These are phyloP conservation scores for Amiota mariae DNA, from an alignment of 2,888 invertebrate genomes.

Conservation along the genomic window DNA sequence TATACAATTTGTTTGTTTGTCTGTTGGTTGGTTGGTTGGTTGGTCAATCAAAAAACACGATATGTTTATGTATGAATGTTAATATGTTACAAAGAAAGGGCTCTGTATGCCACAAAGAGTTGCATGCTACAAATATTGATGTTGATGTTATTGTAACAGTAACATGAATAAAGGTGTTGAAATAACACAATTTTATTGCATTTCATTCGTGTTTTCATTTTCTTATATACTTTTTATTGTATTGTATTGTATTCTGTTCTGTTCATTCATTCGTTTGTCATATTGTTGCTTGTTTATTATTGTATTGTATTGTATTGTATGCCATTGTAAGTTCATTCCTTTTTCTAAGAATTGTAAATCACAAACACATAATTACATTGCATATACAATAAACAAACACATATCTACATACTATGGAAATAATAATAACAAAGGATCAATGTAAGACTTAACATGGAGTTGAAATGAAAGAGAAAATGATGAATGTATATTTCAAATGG, in stretches of 20 bases:
- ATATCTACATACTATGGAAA: background rate
- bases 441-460: no score
- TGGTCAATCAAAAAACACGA: background rate
- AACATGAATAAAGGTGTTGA: constrained; percentile 57
- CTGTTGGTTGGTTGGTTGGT: constrained; percentile 28
- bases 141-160: no score
- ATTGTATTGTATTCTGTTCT: constrained; percentile 29
- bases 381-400: constrained; percentile 29
- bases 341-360: constrained; percentile 56
- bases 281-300: constrained; percentile 44
- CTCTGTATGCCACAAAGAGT: no score
- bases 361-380: constrained; percentile 61
- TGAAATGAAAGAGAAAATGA: no score
- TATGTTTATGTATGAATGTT: no score
- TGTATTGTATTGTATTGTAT: no score
- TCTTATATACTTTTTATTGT: constrained; percentile 24
- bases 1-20: constrained; percentile 10
- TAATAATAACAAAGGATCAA: background rate
- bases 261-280: constrained; percentile 34
- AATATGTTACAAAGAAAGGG: no score
- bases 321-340: no score
- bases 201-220: constrained; percentile 12
- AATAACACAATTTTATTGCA: constrained; percentile 52
- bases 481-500: no score
- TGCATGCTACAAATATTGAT: no score